phyloP scores from a whole-genome alignment of 2,797 vertebrate genomes.

The Rhynchonycteris naso region DNA sequence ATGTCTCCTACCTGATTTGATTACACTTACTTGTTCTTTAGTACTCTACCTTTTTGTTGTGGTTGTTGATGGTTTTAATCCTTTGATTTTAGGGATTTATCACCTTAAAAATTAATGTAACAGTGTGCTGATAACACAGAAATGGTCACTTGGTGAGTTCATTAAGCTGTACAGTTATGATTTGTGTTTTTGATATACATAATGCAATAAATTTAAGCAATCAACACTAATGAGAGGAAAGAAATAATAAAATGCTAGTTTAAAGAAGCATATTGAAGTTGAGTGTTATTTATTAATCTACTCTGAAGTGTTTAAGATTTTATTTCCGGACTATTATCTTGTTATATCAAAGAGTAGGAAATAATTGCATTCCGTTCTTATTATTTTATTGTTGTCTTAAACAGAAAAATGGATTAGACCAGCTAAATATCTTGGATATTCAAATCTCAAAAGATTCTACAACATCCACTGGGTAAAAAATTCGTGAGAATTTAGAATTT shows the following conservation, averaged over 20 bases:
- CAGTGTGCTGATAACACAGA: not conserved
- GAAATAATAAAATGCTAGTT: not conserved
- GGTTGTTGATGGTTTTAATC: not conserved
- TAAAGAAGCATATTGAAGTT: not conserved
- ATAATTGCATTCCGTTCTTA: conserved; percentile 17
- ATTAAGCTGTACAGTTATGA: not conserved
- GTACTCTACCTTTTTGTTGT: not conserved
- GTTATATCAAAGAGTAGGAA: not conserved
- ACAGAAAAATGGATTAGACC: not conserved
- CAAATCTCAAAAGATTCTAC: conserved; percentile 52
- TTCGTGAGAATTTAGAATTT: conserved; percentile 31
- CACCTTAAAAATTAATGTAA: not conserved
- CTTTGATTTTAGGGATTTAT: conserved; percentile 20
- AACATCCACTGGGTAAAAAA: not conserved
- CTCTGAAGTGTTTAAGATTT: conserved; percentile 12
- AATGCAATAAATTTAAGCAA: conserved; percentile 29
- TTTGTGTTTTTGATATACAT: not conserved
- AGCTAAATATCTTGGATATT: conserved; percentile 9
- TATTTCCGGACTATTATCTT: not conserved
- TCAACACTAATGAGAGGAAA: not conserved
- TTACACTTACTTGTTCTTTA: not conserved
- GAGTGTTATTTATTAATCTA: conserved; percentile 19
- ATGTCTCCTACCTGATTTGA: not conserved
- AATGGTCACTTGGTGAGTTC: not conserved
- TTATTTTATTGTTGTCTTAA: conserved; percentile 5